Conservation (phyloP, 2,888 invertebrate species). For the Melikaiella ostensackeni region DNA sequence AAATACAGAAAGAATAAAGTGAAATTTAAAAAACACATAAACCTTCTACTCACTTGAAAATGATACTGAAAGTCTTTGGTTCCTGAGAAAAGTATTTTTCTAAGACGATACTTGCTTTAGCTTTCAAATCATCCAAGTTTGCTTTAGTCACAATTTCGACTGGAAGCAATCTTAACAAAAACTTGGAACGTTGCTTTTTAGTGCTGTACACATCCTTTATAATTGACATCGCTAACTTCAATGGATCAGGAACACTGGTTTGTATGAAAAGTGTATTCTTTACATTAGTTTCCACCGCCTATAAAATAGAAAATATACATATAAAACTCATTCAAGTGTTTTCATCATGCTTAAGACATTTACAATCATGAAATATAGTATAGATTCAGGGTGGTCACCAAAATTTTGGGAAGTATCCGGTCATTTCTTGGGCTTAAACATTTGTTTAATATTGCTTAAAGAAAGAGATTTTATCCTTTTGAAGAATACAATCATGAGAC, state of each 20-base stretch:
- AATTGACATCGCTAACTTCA: conserved; percentile 84
- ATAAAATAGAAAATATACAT: conserved; percentile 67
- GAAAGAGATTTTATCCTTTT: too few species aligned
- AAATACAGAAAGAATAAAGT: conserved; percentile 23
- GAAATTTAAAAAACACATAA: neutral
- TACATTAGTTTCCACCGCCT: conserved; percentile 89
- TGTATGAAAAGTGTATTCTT: conserved; percentile 92
- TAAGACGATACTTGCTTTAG: conserved; percentile 83
- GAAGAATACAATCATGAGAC: too few species aligned
- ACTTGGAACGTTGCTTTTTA: conserved; percentile 85
- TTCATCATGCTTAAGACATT: too few species aligned
- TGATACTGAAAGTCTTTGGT: conserved; percentile 86
- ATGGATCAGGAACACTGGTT: conserved; percentile 87
- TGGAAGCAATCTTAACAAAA: conserved; percentile 88
- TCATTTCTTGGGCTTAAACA: too few species aligned
- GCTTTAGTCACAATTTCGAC: conserved; percentile 88
- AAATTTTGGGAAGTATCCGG: too few species aligned
- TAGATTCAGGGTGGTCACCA: too few species aligned
- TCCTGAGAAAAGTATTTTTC: conserved; percentile 87
- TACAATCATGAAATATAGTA: too few species aligned
- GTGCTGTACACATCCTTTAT: conserved; percentile 85
- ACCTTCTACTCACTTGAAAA: conserved; percentile 81
- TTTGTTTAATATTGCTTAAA: too few species aligned
- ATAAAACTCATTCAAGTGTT: neutral
- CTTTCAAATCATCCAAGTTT: conserved; percentile 85